Evolutionary conservation across 2,888 invertebrate genomes (phyloP).

Genomic region (Mythimna vitellina): DNA sequence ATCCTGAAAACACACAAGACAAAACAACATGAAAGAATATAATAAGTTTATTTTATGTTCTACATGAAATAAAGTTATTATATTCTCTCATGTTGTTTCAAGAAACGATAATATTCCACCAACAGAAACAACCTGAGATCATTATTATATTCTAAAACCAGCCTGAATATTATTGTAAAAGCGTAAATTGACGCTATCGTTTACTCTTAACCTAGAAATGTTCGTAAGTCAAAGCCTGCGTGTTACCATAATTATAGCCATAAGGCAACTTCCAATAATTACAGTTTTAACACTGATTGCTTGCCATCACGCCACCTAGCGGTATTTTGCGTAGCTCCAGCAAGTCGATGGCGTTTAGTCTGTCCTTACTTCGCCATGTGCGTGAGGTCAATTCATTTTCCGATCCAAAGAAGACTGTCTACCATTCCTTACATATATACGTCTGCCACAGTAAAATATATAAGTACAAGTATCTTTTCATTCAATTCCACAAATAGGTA

Average conservation of each 20-base stretch:
- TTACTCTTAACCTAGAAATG: slow-evolving; percentile 15
- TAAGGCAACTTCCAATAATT: slow-evolving; percentile 50
- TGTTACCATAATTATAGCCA: slow-evolving; percentile 32
- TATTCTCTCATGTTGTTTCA: too few species aligned
- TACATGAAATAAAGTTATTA: too few species aligned
- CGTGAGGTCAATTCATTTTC: slow-evolving; percentile 32
- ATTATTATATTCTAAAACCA: not conserved
- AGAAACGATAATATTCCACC: not conserved
- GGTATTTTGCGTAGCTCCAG: slow-evolving; percentile 22
- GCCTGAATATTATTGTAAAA: not conserved
- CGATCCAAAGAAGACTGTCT: slow-evolving; percentile 10
- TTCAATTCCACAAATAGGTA: slow-evolving; percentile 53
- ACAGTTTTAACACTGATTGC: slow-evolving; percentile 52
- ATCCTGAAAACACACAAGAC: not conserved
- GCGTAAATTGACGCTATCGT: slow-evolving; percentile 35
- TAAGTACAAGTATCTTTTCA: slow-evolving; percentile 34
- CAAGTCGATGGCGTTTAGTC: slow-evolving; percentile 18
- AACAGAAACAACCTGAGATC: not conserved
- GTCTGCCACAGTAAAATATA: slow-evolving; percentile 25
- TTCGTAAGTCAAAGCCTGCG: slow-evolving; percentile 30
- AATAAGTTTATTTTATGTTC: too few species aligned
- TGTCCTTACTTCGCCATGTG: slow-evolving; percentile 2
- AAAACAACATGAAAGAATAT: not conserved
- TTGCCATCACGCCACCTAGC: slow-evolving; percentile 41
- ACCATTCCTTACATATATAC: slow-evolving; percentile 5